Evolutionary conservation across 2,888 invertebrate species (phyloP), one percentile per base, ranked within the genome.

Genomic region (Lithodes maja): DNA sequence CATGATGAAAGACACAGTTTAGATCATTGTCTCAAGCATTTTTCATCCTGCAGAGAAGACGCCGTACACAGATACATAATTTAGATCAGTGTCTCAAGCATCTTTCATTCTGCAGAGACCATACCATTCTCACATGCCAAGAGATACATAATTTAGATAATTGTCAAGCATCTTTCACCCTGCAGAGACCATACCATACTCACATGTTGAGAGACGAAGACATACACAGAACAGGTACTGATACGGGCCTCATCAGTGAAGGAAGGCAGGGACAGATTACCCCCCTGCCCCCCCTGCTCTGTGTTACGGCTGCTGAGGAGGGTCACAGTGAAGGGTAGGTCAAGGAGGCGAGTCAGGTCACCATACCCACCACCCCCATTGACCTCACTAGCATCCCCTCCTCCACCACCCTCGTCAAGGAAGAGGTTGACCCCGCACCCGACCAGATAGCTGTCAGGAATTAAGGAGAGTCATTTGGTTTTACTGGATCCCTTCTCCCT

Each of bases 141-240:
- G 33, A 33, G 33, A 33, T 33, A 33, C 33, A 33, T 33, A 33
- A 33, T 33, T 0, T 33, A 33, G 33, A 33, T 33, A 33, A 33
- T 33, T 33, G 33, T 33, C 33, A 33, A 33, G 33, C 33, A 33
- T 33, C 33, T 33, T 33, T 33, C 33, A 33, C 33, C 33, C 33
- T 33, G 33, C 33, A 33, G 33, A 33, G 33, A 33, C 33, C 33
- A 33, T 33, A 33, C 33, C 33, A 82, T 3, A 52, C 71, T 53
- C 33, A 54, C 74, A 15, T 74, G 61, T 50, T 33, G 33, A 3
- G 83, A 69, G n/a, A 83, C 17, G n/a, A 83, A 15, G 12, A 83
- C 52, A 53, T 83, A 83, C 9, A 69, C 83, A 71, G 83, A 83
- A 33, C 83, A 83, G 83, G 83, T 83, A 52, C 50, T 83, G 49